A percentile compares a stretch with the other conserved stretches of the same genome.
Conservation (phyloP, 53 echinoderm and acorn worm genomes). For the Paracentrotus lividus region DNA sequence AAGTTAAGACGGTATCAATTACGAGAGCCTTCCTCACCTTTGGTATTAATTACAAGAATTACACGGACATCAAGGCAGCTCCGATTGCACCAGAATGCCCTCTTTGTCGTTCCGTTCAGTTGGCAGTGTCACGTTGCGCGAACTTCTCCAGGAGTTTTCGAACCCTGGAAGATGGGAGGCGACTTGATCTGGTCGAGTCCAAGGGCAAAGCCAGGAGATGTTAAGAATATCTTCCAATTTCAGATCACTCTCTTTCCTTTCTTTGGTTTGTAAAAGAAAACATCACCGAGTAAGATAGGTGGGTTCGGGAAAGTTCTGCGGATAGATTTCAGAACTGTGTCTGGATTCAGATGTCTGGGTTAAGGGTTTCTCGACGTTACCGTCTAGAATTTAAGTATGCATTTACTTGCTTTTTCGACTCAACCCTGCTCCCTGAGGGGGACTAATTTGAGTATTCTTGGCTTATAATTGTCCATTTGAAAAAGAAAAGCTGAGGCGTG, state of each 20-base stretch:
- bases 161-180: background rate
- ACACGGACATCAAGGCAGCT: background rate
- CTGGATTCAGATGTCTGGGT: background rate
- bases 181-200: background rate
- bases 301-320: background rate
- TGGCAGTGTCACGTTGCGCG: background rate
- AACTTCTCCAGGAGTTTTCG: background rate
- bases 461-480: background rate
- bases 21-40: conserved; percentile 1
- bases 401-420: background rate
- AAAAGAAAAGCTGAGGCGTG: background rate
- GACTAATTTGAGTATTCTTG: background rate
- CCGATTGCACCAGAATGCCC: background rate
- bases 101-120: background rate
- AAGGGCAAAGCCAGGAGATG: background rate
- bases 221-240: background rate
- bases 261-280: background rate
- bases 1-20: background rate
- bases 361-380: background rate
- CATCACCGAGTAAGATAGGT: background rate
- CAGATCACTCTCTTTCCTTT: background rate
- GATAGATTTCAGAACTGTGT: background rate
- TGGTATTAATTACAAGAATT: conserved; percentile 44
- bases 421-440: background rate
- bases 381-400: background rate